Evolutionary conservation across 2,888 invertebrate species (phyloP).

Genomic region (Hecatera dysodea): DNA sequence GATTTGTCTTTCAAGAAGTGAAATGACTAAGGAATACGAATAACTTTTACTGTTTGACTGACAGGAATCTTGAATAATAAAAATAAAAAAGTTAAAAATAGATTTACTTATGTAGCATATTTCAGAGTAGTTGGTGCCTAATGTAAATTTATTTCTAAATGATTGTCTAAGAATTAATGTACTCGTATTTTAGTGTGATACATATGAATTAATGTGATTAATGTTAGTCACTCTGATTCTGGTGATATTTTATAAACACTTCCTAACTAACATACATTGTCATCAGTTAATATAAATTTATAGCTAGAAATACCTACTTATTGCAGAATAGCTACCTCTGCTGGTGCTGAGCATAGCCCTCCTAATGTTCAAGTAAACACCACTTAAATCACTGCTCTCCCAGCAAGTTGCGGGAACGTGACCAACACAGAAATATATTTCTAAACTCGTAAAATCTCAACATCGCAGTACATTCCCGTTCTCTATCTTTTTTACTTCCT

Average conservation of each 20-base stretch:
- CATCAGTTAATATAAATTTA: not conserved
- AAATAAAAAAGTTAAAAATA: too few relatives aligned
- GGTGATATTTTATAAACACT: not conserved
- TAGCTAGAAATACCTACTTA: not conserved
- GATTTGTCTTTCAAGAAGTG: too few relatives aligned
- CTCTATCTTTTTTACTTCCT: conserved; percentile 71
- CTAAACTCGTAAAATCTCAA: conserved; percentile 56
- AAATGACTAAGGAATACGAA: too few relatives aligned
- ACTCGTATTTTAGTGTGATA: too few relatives aligned
- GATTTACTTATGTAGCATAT: too few relatives aligned
- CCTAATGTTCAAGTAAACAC: conserved; percentile 43
- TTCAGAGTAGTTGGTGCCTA: too few relatives aligned
- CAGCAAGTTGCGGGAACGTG: conserved; percentile 46
- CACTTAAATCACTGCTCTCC: conserved; percentile 48
- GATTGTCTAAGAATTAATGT: too few relatives aligned
- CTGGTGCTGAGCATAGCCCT: not conserved
- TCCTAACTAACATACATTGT: not conserved
- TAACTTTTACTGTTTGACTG: too few relatives aligned
- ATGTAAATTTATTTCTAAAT: too few relatives aligned
- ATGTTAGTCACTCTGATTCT: too few relatives aligned
- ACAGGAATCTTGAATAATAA: too few relatives aligned
- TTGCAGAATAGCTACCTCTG: not conserved
- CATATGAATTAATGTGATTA: too few relatives aligned
- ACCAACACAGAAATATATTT: conserved; percentile 59
- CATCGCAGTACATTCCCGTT: conserved; percentile 49